Conservation (phyloP, 1,140 invertebrate species). For the Drosophila ironensis region DNA sequence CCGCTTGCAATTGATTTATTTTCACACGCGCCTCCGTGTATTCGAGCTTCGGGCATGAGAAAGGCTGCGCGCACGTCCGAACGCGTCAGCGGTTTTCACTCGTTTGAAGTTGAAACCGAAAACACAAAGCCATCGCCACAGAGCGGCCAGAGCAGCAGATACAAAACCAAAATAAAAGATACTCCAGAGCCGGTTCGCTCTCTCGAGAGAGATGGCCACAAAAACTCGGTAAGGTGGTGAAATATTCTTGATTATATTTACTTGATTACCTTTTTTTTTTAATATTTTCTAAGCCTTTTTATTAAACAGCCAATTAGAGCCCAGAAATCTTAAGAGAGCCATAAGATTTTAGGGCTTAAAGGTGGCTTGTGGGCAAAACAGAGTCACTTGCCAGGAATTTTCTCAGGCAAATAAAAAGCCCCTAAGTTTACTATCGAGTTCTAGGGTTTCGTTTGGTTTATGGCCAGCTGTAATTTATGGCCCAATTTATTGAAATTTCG, state of each 20-base stretch:
- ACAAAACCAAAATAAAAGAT: background rate
- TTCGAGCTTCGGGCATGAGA: no score
- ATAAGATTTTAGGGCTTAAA: background rate
- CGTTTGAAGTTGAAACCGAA: slow-evolving; percentile 72
- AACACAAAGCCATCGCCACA: no score
- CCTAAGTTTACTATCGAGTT: background rate
- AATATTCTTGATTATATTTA: no score
- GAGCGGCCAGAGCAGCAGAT: background rate
- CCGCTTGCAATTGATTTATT: slow-evolving; percentile 16
- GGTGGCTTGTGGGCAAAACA: slow-evolving; percentile 4
- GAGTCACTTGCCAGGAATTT: slow-evolving; percentile 25
- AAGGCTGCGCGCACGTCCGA: slow-evolving; percentile 61
- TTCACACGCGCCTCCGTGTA: slow-evolving; percentile 37
- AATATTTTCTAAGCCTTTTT: no score
- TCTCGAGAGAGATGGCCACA: background rate
- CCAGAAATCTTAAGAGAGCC: slow-evolving; percentile 5
- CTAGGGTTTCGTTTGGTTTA: slow-evolving; percentile 1
- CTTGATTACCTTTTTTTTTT: no score
- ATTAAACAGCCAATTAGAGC: no score
- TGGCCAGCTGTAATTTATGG: slow-evolving; percentile 15
- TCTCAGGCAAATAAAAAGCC: background rate
- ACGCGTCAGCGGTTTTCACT: slow-evolving; percentile 64
- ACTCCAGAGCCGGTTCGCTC: slow-evolving; percentile 15
- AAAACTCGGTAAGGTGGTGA: no score
- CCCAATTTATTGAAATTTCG: slow-evolving; percentile 6